Percentiles rank a stretch among this genome's conserved stretches.
Evolutionary conservation across 2,113 vertebrate genomes (phyloP).

Genomic region (Cricetomys ansorgei): DNA sequence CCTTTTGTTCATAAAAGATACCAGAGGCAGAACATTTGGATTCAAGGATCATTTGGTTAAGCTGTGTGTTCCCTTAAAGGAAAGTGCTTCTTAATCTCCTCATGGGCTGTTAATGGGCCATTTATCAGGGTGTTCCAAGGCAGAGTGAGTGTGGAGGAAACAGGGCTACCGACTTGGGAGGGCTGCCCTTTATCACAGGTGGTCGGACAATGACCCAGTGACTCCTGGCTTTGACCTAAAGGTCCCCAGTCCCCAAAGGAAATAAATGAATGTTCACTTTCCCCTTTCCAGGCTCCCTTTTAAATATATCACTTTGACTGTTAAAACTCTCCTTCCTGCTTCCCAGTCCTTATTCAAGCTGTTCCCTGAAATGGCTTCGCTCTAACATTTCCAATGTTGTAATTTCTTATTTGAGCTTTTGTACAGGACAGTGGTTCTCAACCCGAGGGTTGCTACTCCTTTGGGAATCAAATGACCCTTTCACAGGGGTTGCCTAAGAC

Average conservation of each 20-base stretch:
- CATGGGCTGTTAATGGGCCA: constrained; percentile 65
- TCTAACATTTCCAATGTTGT: not conserved
- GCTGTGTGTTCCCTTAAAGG: constrained; percentile 59
- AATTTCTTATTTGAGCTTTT: not conserved
- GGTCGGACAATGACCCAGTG: not conserved
- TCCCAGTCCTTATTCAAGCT: not conserved
- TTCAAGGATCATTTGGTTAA: constrained; percentile 59
- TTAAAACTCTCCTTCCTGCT: not conserved
- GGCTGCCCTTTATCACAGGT: not conserved
- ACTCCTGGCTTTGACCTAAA: not conserved
- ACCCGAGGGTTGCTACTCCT: too few species aligned
- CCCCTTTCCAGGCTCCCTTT: not conserved
- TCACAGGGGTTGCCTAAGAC: too few species aligned
- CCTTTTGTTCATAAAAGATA: constrained; percentile 67
- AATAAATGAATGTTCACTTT: not conserved
- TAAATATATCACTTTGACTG: not conserved
- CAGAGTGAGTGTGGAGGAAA: constrained; percentile 31
- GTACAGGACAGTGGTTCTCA: too few species aligned
- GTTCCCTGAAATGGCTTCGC: not conserved
- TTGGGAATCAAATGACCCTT: too few species aligned
- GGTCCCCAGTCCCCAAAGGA: not conserved
- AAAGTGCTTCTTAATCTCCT: constrained; percentile 74
- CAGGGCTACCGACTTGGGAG: not conserved
- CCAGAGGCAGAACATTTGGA: constrained; percentile 50
- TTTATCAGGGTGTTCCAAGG: constrained; percentile 56